Evolutionary conservation across 2,888 invertebrate genomes (phyloP).

Genomic region (Phymatocera aterrima): DNA sequence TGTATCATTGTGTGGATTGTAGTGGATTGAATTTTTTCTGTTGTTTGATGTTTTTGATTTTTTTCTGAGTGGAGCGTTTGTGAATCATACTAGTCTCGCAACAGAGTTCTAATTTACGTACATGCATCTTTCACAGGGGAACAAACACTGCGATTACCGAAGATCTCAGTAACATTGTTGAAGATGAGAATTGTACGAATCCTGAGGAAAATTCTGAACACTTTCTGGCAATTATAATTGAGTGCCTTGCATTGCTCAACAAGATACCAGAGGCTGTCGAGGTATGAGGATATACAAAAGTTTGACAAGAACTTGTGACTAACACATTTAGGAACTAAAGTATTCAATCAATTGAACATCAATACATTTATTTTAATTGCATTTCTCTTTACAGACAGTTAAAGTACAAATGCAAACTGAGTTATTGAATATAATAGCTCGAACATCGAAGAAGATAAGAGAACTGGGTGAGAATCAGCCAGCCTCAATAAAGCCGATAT

Average conservation of each 20-base stretch:
- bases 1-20: slow-evolving; percentile 35
- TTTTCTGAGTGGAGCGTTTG: too few species aligned
- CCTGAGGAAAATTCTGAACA: slow-evolving; percentile 81
- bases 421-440: slow-evolving; percentile 86
- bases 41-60: background rate
- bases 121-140: slow-evolving; percentile 58
- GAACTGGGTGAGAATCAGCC: slow-evolving; percentile 53
- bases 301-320: background rate
- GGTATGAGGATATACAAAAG: slow-evolving; percentile 74
- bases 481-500: slow-evolving; percentile 24
- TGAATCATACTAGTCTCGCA: background rate
- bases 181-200: slow-evolving; percentile 78
- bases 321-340: too few species aligned
- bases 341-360: too few species aligned
- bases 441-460: slow-evolving; percentile 85
- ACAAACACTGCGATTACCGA: slow-evolving; percentile 59
- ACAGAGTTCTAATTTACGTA: background rate
- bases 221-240: slow-evolving; percentile 88
- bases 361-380: too few species aligned
- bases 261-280: slow-evolving; percentile 92
- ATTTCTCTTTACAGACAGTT: slow-evolving; percentile 79
- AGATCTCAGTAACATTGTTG: slow-evolving; percentile 75
- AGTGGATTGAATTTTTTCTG: background rate
- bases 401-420: slow-evolving; percentile 91
- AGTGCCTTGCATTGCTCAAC: slow-evolving; percentile 89